Evolutionary conservation across 2,113 vertebrate genomes (phyloP).

Genomic region (Emberiza fucata): DNA sequence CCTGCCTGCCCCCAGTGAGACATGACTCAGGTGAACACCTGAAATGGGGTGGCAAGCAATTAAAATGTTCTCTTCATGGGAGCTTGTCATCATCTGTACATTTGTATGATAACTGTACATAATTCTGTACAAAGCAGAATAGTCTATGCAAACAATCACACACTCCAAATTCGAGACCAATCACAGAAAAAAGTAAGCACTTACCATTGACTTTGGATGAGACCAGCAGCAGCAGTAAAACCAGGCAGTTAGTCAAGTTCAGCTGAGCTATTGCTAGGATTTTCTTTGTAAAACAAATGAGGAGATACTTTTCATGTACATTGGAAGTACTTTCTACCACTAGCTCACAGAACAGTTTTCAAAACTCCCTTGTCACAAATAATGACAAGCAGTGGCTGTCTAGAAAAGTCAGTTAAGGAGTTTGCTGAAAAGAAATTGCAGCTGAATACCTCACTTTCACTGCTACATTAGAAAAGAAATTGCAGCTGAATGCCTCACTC

Average conservation of each 20-base stretch:
- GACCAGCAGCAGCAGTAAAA: not conserved
- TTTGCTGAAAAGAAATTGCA: not conserved
- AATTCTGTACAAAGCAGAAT: not conserved
- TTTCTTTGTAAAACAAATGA: not conserved
- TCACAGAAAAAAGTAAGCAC: not conserved
- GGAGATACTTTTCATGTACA: not conserved
- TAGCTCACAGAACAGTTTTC: not conserved
- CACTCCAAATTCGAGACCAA: not conserved
- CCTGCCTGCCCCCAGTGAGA: not conserved
- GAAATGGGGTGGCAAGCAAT: not conserved
- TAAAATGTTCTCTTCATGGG: not conserved
- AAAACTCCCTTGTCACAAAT: not conserved
- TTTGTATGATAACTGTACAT: not conserved
- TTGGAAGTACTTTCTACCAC: not conserved
- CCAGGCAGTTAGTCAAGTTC: not conserved
- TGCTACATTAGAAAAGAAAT: not conserved
- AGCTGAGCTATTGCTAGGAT: not conserved
- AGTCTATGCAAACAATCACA: not conserved
- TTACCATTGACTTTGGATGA: not conserved
- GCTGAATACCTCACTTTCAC: not conserved
- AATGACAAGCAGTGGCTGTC: not conserved
- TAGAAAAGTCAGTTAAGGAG: not conserved
- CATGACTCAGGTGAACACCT: not conserved
- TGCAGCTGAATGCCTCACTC: not conserved
- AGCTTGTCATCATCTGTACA: not conserved